Conservation (phyloP, 2,888 invertebrate species). For the Hydropsyche betteni region DNA sequence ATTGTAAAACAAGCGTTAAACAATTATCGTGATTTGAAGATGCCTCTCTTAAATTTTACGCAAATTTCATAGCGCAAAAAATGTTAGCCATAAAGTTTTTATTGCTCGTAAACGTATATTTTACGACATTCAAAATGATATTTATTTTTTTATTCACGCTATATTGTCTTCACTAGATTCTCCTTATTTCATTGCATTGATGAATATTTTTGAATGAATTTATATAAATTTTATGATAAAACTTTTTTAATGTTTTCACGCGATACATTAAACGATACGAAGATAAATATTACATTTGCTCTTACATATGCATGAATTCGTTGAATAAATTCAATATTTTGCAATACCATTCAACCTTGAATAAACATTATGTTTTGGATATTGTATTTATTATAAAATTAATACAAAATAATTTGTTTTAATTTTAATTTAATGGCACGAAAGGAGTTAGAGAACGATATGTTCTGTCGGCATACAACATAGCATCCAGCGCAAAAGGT, state of each 20-base stretch:
- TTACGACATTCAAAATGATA: constrained; percentile 38
- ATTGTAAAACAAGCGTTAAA: neutral
- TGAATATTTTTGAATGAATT: constrained; percentile 26
- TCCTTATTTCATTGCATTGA: neutral
- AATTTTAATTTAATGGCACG: neutral
- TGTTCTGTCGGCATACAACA: constrained; percentile 22
- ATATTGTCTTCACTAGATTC: constrained; percentile 18
- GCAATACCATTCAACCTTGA: neutral
- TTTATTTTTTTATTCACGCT: constrained; percentile 18
- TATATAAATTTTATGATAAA: too few species aligned
- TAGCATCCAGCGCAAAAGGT: constrained; percentile 40
- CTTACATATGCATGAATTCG: neutral
- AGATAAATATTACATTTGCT: too few species aligned
- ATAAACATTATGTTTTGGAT: neutral
- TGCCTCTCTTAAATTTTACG: constrained; percentile 26
- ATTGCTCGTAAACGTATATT: constrained; percentile 40
- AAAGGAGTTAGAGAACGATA: constrained; percentile 41
- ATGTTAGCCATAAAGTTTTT: constrained; percentile 45
- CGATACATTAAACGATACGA: too few species aligned
- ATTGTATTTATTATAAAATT: neutral
- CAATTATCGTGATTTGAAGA: constrained; percentile 24
- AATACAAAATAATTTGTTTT: constrained; percentile 3
- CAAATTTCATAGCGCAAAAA: constrained; percentile 37
- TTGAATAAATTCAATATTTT: neutral
- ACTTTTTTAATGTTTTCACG: too few species aligned